Percentiles rank a stretch among this genome's conserved stretches.
Conservation (phyloP, 2,888 invertebrate genomes). For the Microchrysa polita region DNA sequence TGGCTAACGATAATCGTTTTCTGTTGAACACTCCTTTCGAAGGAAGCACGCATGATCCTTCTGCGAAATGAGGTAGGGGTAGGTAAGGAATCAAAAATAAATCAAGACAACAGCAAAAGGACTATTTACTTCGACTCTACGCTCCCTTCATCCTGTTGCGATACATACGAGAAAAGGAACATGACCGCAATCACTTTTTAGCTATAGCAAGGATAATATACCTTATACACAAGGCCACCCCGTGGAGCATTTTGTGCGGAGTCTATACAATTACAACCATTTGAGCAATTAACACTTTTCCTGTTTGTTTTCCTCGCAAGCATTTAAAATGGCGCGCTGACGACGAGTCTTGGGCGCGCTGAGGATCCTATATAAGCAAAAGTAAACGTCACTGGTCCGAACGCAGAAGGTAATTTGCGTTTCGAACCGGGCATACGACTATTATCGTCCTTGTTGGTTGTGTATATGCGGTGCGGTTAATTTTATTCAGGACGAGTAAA, state of each 20-base stretch:
- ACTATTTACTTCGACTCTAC: constrained; percentile 14
- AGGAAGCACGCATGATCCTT: constrained; percentile 10
- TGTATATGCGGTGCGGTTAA: too few species aligned
- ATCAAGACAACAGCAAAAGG: background rate
- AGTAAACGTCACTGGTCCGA: background rate
- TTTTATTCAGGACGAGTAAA: constrained; percentile 49
- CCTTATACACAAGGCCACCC: constrained; percentile 31
- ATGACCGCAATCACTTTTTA: constrained; percentile 10
- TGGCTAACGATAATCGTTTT: constrained; percentile 19
- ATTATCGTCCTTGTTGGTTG: constrained; percentile 1
- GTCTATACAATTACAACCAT: constrained; percentile 65
- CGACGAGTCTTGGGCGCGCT: constrained; percentile 31
- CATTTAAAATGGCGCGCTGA: constrained; percentile 37
- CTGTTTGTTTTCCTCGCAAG: constrained; percentile 58
- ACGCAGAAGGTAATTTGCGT: constrained; percentile 37
- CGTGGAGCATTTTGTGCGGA: constrained; percentile 54
- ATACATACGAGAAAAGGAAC: constrained; percentile 30
- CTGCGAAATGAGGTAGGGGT: constrained; percentile 1
- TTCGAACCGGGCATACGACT: background rate
- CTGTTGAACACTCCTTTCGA: constrained; percentile 3
- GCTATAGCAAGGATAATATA: constrained; percentile 35
- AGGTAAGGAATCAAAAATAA: background rate
- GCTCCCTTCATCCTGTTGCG: background rate
- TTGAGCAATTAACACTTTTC: constrained; percentile 66
- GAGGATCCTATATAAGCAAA: too few species aligned